Conservation (phyloP, 92 coral and sea anemone genomes). For the Chrysogorgia sp. region DNA sequence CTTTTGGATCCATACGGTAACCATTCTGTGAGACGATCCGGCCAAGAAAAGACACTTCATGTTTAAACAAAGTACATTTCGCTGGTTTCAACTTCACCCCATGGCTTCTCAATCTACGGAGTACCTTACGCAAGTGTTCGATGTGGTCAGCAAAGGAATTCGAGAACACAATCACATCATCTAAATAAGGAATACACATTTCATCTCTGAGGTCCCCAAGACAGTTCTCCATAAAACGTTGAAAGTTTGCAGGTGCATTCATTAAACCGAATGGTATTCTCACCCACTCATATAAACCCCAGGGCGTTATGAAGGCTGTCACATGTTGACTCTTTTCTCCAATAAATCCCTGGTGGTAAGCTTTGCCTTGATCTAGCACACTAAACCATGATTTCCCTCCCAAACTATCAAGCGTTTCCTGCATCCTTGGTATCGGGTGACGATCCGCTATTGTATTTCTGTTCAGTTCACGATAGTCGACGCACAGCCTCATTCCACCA, state of each 20-base stretch:
- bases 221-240: conserved; percentile 58
- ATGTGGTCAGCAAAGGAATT: conserved; percentile 55
- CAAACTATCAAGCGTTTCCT: conserved; percentile 47
- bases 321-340: conserved; percentile 46
- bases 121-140: conserved; percentile 59
- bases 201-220: no score
- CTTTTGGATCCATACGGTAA: conserved; percentile 51
- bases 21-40: conserved; percentile 50
- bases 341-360: conserved; percentile 55
- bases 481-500: conserved; percentile 38
- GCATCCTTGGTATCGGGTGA: conserved; percentile 54
- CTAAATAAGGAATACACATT: conserved; percentile 60
- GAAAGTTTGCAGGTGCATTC: conserved; percentile 57
- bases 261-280: conserved; percentile 55
- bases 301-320: conserved; percentile 57
- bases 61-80: conserved; percentile 58
- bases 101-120: conserved; percentile 46
- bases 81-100: conserved; percentile 57
- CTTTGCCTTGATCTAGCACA: conserved; percentile 59
- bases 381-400: conserved; percentile 60
- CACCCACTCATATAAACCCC: conserved; percentile 62
- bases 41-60: conserved; percentile 57
- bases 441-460: conserved; percentile 1
- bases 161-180: conserved; percentile 54
- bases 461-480: conserved; percentile 15